Percentiles rank a stretch among this genome's conserved stretches.
Conservation (phyloP, 2,888 invertebrate species). For the Bedellia somnulentella region DNA sequence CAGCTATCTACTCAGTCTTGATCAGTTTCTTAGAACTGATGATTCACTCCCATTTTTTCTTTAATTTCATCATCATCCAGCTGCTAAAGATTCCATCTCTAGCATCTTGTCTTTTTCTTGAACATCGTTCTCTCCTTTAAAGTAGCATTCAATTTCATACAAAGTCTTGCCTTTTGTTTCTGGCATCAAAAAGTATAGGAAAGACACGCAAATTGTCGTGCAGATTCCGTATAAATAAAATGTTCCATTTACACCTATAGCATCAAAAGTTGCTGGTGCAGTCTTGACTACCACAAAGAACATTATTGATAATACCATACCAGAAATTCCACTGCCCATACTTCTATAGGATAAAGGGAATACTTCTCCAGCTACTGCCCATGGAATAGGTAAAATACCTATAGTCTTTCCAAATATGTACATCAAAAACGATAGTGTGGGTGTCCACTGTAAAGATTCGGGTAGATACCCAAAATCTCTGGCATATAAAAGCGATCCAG, state of each 20-base stretch:
- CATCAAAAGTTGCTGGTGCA: constrained; percentile 55
- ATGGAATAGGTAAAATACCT: constrained; percentile 68
- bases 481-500: constrained; percentile 43
- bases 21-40: no score
- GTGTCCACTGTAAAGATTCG: constrained; percentile 35
- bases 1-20: no score
- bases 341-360: constrained; percentile 66
- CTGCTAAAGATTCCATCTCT: constrained; percentile 35
- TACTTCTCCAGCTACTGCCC: constrained; percentile 73
- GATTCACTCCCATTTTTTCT: constrained; percentile 22
- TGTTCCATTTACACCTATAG: constrained; percentile 58
- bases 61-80: constrained; percentile 24
- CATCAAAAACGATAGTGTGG: constrained; percentile 47
- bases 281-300: constrained; percentile 69
- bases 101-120: constrained; percentile 26
- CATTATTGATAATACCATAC: constrained; percentile 64
- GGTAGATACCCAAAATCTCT: constrained; percentile 30
- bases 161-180: constrained; percentile 70
- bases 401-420: constrained; percentile 62
- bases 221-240: constrained; percentile 63
- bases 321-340: constrained; percentile 66
- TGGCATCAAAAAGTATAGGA: constrained; percentile 63
- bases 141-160: constrained; percentile 66
- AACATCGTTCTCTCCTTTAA: constrained; percentile 27
- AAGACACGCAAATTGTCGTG: constrained; percentile 56